Evolutionary conservation across 2,113 vertebrate species (phyloP).

Genomic region (Phalacrocorax aristotelis): DNA sequence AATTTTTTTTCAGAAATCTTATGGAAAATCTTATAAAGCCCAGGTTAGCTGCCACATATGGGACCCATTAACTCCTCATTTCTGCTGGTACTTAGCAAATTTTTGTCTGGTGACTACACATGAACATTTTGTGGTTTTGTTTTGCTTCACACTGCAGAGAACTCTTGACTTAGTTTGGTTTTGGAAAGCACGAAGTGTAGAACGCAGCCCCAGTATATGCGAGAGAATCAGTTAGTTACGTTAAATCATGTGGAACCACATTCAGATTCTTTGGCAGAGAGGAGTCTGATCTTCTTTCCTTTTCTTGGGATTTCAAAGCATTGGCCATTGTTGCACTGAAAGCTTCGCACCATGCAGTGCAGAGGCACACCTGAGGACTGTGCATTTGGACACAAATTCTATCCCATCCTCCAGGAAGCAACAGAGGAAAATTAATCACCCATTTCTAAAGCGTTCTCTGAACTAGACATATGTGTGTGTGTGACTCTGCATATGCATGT

Average conservation of each 20-base stretch:
- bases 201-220: background rate
- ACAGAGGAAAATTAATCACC: background rate
- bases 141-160: constrained; percentile 58
- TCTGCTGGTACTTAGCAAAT: constrained; percentile 75
- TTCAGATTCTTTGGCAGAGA: background rate
- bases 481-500: background rate
- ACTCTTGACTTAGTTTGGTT: constrained; percentile 62
- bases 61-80: constrained; percentile 74
- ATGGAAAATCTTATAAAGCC: constrained; percentile 68
- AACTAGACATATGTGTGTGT: background rate
- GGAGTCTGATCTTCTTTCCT: background rate
- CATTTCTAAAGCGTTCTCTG: constrained; percentile 27
- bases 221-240: background rate
- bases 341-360: background rate
- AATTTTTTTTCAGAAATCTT: constrained; percentile 60
- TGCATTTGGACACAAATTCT: background rate
- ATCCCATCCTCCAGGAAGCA: background rate
- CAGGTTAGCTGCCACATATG: constrained; percentile 71
- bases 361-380: background rate
- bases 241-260: constrained; percentile 17
- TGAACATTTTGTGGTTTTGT: constrained; percentile 62
- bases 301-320: background rate
- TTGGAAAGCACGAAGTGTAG: constrained; percentile 42
- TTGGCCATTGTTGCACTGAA: background rate
- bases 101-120: constrained; percentile 75